These are phyloP conservation scores for Amblyjoppa proteus DNA, from an alignment of 2,888 invertebrate genomes.

Conservation along the genomic window DNA sequence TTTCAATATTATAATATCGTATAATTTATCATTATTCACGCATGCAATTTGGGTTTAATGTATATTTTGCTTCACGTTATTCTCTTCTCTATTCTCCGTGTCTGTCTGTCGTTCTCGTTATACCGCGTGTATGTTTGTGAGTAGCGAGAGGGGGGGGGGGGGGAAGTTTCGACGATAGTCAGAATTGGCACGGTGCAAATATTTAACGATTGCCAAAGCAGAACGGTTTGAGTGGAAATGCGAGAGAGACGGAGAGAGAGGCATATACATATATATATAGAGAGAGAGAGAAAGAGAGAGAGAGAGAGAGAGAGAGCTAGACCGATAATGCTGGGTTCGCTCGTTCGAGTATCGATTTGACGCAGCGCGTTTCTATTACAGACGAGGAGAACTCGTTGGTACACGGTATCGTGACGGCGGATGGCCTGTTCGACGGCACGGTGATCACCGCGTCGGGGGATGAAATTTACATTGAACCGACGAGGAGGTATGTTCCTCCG, in stretches of 20 bases:
- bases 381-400: slow-evolving; percentile 93
- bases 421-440: slow-evolving; percentile 95
- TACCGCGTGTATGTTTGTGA: not conserved
- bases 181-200: slow-evolving; percentile 48
- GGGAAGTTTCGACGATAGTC: slow-evolving; percentile 33
- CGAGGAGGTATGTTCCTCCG: slow-evolving; percentile 87
- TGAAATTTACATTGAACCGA: slow-evolving; percentile 93
- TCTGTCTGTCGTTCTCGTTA: not conserved
- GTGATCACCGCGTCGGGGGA: slow-evolving; percentile 90
- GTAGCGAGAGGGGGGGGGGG: not conserved
- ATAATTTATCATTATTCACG: not conserved
- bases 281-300: not conserved
- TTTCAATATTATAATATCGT: not conserved
- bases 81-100: not conserved
- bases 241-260: slow-evolving; percentile 9
- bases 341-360: slow-evolving; percentile 73
- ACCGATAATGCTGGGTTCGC: slow-evolving; percentile 61
- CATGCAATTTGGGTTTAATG: not conserved
- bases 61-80: not conserved
- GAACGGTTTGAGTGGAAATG: slow-evolving; percentile 35
- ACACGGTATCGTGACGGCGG: slow-evolving; percentile 93
- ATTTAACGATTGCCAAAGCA: slow-evolving; percentile 41
- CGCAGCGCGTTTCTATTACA: slow-evolving; percentile 84
- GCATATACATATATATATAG: too few relatives aligned
- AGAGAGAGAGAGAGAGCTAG: slow-evolving; percentile 10